These are phyloP conservation scores for Pipistrellus nathusii DNA, from an alignment of 2,797 vertebrate species.

Conservation along the genomic window DNA sequence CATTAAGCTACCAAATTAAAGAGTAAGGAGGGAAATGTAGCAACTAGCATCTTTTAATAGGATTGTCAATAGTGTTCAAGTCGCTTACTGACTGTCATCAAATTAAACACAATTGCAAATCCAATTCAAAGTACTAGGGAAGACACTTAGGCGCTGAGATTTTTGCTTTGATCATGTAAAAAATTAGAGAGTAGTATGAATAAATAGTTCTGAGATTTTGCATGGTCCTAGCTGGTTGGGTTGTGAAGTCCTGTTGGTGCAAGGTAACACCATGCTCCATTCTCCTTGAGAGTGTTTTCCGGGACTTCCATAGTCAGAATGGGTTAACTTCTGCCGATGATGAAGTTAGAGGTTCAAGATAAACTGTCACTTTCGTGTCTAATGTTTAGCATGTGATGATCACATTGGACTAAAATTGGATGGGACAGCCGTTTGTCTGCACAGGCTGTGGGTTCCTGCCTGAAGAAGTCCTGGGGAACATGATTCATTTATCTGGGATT, in stretches of 20 bases:
- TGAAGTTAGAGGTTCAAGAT: slow-evolving; percentile 2
- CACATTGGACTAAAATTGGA: not conserved
- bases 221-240: not conserved
- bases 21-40: not conserved
- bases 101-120: slow-evolving; percentile 26
- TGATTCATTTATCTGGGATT: slow-evolving; percentile 25
- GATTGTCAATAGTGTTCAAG: slow-evolving; percentile 1
- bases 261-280: not conserved
- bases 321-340: not conserved
- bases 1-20: slow-evolving; percentile 10
- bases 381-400: slow-evolving; percentile 49
- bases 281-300: slow-evolving; percentile 11
- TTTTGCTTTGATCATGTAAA: slow-evolving; percentile 49
- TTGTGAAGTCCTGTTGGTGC: slow-evolving; percentile 40
- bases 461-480: not conserved
- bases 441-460: slow-evolving; percentile 34
- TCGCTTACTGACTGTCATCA: slow-evolving; percentile 23
- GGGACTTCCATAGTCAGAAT: not conserved
- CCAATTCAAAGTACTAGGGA: not conserved
- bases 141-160: slow-evolving; percentile 17
- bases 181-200: not conserved
- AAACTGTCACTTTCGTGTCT: not conserved
- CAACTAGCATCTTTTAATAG: slow-evolving; percentile 6
- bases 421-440: not conserved
- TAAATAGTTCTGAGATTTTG: slow-evolving; percentile 16